phyloP scores from a whole-genome alignment of 2,888 invertebrate genomes.

The Parochlus steinenii region DNA sequence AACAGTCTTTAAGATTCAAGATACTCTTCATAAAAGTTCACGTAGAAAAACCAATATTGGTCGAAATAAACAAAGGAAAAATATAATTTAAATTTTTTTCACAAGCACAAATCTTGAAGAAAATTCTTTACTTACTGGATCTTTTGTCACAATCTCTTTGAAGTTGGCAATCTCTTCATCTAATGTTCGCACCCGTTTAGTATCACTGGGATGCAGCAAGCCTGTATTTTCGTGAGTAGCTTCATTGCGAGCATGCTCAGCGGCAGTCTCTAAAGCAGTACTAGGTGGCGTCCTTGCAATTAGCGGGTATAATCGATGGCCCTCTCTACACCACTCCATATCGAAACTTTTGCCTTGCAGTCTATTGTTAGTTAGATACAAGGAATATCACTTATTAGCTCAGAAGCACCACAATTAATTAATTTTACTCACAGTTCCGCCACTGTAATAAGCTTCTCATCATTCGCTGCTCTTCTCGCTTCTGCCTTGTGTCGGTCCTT shows the following conservation, averaged over 20 bases:
- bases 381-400: slow-evolving; percentile 31
- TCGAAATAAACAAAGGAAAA: background rate
- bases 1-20: slow-evolving; percentile 12
- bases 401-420: background rate
- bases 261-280: slow-evolving; percentile 66
- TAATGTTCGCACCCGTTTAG: slow-evolving; percentile 24
- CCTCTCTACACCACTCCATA: slow-evolving; percentile 72
- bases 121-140: slow-evolving; percentile 25
- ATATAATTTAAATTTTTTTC: too few relatives aligned
- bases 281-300: slow-evolving; percentile 72
- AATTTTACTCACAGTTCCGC: slow-evolving; percentile 62
- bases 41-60: background rate
- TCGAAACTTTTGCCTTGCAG: slow-evolving; percentile 17
- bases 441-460: slow-evolving; percentile 74
- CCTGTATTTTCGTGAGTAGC: slow-evolving; percentile 46
- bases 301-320: slow-evolving; percentile 64
- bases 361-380: slow-evolving; percentile 32
- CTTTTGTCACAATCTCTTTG: slow-evolving; percentile 22
- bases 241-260: slow-evolving; percentile 57
- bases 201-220: slow-evolving; percentile 33
- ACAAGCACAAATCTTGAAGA: background rate
- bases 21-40: slow-evolving; percentile 12
- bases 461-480: slow-evolving; percentile 79
- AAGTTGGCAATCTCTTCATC: slow-evolving; percentile 13
- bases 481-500: slow-evolving; percentile 85